Evolutionary conservation across 2,797 vertebrate genomes (phyloP), one percentile per base, ranked within the genome.

Genomic region (Propithecus deckenii): DNA sequence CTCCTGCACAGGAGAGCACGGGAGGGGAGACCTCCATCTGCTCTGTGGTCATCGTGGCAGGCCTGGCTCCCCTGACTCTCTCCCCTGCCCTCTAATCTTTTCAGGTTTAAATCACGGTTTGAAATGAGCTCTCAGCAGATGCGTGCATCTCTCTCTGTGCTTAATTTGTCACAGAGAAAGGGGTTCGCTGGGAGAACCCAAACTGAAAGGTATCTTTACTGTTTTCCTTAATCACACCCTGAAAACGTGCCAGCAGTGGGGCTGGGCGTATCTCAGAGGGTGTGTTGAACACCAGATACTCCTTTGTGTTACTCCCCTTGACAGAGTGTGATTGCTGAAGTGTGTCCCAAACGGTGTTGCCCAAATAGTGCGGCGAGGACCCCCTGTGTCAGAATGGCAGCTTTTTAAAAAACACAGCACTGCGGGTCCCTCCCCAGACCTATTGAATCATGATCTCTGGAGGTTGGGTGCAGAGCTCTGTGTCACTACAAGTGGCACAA

Each of bases 161-260:
- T 97, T 97, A 93, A 98, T 97, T 97, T 97, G 83, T 96, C 97
- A 95, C 86, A 61, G 83, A 85, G 96, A 96, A 96, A 94, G 93
- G 52, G 10, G 94, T 97, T 96, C 78, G 81, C 94, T 79, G 89
- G 97, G 98, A 97, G 94, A 96, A 97, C 96, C 88, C 96, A 94
- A 96, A 96, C 97, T 93, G 96, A 96, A 97, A 97, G 86, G 11
- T 91, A 87, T 97, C 96, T 97, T 98, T 97, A 97, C 79, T 84
- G 97, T 97, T 98, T 97, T 96, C 95, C 97, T 86, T 94, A 97
- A 97, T 97, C 97, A 97, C 96, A 95, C 5, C 38, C 32, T n/a
- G 35, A 78, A 72, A 76, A 35, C 28, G 30, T 41, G 28, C 15
- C 81, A 1, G 41, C 0, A n/a, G 22, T 18, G 8, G 78, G 35